Percentiles rank a stretch among this genome's conserved stretches.
These are phyloP conservation scores for Lissonota sp. DNA, from an alignment of 2,888 invertebrate genomes.

Conservation along the genomic window DNA sequence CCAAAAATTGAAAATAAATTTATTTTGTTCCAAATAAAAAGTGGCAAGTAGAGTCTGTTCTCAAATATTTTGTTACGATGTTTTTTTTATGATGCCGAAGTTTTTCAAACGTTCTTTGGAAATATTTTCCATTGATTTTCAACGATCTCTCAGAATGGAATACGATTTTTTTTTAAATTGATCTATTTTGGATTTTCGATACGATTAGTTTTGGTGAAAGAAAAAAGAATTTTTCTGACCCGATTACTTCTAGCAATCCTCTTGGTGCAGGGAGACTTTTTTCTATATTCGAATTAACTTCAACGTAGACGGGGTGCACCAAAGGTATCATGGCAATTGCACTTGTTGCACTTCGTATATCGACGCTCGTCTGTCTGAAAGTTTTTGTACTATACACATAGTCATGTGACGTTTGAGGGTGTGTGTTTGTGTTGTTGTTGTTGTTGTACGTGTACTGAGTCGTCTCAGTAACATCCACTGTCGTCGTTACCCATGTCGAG, in stretches of 20 bases:
- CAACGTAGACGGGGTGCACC: slow-evolving; percentile 27
- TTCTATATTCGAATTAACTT: slow-evolving; percentile 45
- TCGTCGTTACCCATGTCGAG: slow-evolving; percentile 39
- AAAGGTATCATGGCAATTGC: slow-evolving; percentile 34
- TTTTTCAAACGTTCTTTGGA: no score
- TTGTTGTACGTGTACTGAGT: slow-evolving; percentile 17
- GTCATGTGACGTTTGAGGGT: not conserved
- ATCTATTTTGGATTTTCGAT: no score
- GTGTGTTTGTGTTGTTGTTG: not conserved
- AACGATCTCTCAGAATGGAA: no score
- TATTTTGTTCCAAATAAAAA: no score
- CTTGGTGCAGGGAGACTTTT: not conserved
- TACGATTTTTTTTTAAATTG: no score
- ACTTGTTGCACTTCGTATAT: slow-evolving; percentile 58
- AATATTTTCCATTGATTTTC: no score
- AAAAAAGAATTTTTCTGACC: not conserved
- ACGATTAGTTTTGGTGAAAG: no score
- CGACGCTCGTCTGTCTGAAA: slow-evolving; percentile 32
- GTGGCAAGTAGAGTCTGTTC: no score
- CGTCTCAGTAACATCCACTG: slow-evolving; percentile 46
- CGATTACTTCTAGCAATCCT: not conserved
- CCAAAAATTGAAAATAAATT: no score
- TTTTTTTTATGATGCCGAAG: no score
- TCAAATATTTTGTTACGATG: no score
- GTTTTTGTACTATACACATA: slow-evolving; percentile 36